A percentile compares a stretch with the other conserved stretches of the same genome.
Evolutionary conservation across 2,113 vertebrate species (phyloP).

Genomic region (Heterochromis multidens): DNA sequence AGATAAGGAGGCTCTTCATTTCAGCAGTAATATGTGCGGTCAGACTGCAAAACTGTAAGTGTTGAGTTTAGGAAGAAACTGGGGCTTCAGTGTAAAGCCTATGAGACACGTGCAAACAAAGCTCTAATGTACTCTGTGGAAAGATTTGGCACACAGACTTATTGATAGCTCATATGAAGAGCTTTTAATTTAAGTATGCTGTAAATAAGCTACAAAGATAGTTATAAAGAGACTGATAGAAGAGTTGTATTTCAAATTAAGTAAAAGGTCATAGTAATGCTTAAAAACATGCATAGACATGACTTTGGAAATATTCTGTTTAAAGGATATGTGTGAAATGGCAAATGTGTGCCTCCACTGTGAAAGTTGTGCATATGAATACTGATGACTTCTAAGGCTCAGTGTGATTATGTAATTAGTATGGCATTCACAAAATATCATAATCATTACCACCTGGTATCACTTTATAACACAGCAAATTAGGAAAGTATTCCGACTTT

Average conservation of each 20-base stretch:
- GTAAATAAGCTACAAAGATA: not conserved
- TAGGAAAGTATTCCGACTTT: not conserved
- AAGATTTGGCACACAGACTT: not conserved
- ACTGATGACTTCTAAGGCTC: not conserved
- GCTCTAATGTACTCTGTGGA: not conserved
- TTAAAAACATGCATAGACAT: not conserved
- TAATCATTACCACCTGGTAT: conserved; percentile 8
- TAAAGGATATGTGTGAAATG: not conserved
- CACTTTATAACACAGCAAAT: conserved; percentile 23
- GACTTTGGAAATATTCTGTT: not conserved
- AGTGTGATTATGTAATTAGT: conserved; percentile 22
- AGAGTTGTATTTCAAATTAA: not conserved
- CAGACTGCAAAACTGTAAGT: conserved; percentile 25
- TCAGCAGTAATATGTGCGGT: conserved; percentile 16
- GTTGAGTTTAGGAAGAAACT: not conserved
- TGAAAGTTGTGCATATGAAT: conserved; percentile 10
- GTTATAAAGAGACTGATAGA: not conserved
- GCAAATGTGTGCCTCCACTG: not conserved
- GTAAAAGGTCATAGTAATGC: not conserved
- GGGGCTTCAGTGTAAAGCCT: not conserved
- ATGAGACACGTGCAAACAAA: not conserved
- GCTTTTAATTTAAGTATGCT: not conserved
- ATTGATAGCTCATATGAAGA: not conserved
- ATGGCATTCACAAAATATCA: conserved; percentile 35
- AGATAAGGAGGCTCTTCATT: conserved; percentile 53